Evolutionary conservation across 1,140 invertebrate genomes (phyloP).

Genomic region (Ceratina australensis): DNA sequence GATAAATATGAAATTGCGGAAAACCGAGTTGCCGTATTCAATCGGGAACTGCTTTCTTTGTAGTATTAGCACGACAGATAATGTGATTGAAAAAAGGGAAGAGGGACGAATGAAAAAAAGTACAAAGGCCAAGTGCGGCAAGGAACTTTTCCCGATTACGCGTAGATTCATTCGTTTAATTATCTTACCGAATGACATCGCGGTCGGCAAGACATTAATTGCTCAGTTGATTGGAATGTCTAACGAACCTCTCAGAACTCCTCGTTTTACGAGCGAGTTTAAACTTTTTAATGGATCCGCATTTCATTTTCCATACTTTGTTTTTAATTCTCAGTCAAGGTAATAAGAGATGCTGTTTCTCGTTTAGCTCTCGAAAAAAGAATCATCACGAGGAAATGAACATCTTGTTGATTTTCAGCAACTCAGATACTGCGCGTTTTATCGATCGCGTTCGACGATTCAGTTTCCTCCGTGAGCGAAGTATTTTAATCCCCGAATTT

Average conservation of each 20-base stretch:
- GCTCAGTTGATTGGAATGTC: constrained; percentile 24
- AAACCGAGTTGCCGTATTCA: no score
- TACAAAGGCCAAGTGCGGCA: constrained; percentile 41
- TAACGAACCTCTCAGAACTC: constrained; percentile 42
- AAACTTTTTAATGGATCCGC: constrained; percentile 43
- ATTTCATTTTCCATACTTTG: constrained; percentile 5
- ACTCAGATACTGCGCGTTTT: not conserved
- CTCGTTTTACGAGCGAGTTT: constrained; percentile 26
- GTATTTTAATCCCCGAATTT: constrained; percentile 32
- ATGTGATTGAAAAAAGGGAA: no score
- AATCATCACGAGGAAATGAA: not conserved
- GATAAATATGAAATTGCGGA: no score
- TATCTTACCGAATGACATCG: not conserved
- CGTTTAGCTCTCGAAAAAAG: not conserved
- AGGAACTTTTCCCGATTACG: constrained; percentile 7
- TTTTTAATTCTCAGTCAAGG: constrained; percentile 29
- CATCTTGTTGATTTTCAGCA: not conserved
- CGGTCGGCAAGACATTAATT: constrained; percentile 20
- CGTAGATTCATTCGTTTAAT: constrained; percentile 27
- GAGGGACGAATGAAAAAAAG: constrained; percentile 12
- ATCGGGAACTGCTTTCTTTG: no score
- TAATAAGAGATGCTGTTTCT: constrained; percentile 31
- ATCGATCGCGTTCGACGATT: constrained; percentile 33
- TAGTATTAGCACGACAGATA: no score
- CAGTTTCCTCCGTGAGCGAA: not conserved